Percentiles rank a stretch among this genome's conserved stretches.
Conservation (phyloP, 2,113 vertebrate species). For the Poeciliopsis occidentalis region DNA sequence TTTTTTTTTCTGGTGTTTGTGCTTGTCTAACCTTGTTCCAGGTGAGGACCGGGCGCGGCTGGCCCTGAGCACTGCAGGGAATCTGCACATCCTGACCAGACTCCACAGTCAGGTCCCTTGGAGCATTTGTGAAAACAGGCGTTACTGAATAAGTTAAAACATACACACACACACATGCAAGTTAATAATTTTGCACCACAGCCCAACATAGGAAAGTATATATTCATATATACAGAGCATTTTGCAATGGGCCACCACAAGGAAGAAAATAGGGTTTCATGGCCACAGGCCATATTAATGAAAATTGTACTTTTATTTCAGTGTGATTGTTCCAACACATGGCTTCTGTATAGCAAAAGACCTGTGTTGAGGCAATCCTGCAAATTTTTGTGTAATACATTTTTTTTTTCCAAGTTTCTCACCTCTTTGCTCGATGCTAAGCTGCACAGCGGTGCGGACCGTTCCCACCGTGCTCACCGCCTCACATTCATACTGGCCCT, state of each 20-base stretch:
- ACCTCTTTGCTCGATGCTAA: constrained; percentile 93
- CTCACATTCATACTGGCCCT: constrained; percentile 97
- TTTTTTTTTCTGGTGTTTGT: no score
- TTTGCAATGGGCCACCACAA: constrained; percentile 30
- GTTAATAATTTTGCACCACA: constrained; percentile 73
- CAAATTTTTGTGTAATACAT: neutral
- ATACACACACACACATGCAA: constrained; percentile 55
- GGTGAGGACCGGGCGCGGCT: constrained; percentile 91
- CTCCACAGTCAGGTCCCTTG: constrained; percentile 92
- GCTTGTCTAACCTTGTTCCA: constrained; percentile 93
- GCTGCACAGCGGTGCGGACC: constrained; percentile 82
- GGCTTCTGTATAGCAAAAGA: neutral
- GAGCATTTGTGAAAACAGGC: constrained; percentile 92
- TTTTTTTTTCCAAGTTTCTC: constrained; percentile 24
- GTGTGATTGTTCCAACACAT: neutral
- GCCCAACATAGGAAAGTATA: constrained; percentile 24
- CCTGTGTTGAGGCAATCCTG: neutral
- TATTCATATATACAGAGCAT: constrained; percentile 34
- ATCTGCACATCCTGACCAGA: constrained; percentile 94
- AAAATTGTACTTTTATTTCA: neutral
- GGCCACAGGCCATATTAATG: neutral
- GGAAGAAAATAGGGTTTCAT: constrained; percentile 1
- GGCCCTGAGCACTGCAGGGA: constrained; percentile 93
- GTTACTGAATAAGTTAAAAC: constrained; percentile 89
- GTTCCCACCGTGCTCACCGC: constrained; percentile 93